Evolutionary conservation across 2,113 vertebrate species (phyloP).

Genomic region (Cynocephalus volans): DNA sequence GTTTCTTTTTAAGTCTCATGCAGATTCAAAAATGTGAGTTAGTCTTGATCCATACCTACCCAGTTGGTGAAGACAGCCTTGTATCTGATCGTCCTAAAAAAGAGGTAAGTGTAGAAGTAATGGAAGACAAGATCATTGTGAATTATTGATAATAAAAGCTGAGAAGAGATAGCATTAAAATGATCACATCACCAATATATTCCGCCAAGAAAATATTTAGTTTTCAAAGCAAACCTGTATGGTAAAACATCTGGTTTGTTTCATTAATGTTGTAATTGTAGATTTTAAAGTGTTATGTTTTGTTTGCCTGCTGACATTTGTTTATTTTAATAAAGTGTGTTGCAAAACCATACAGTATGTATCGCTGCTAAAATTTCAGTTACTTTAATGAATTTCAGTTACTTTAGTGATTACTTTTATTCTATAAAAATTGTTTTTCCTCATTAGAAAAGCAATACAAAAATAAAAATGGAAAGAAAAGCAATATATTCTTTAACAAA

Average conservation of each 20-base stretch:
- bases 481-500: conserved; percentile 5
- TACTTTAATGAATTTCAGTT: conserved; percentile 22
- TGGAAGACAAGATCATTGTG: background rate
- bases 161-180: background rate
- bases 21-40: conserved; percentile 99
- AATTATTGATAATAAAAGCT: background rate
- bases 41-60: conserved; percentile 97
- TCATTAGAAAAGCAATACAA: conserved; percentile 46
- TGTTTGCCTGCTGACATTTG: background rate
- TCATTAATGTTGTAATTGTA: conserved; percentile 1
- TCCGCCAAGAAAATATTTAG: conserved; percentile 31
- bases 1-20: conserved; percentile 93
- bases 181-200: conserved; percentile 2
- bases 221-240: conserved; percentile 33
- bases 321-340: conserved; percentile 44
- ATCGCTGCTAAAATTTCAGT: conserved; percentile 31
- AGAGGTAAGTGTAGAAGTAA: conserved; percentile 90
- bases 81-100: conserved; percentile 98
- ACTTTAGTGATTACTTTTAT: conserved; percentile 50
- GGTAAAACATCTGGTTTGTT: background rate
- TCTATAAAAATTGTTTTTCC: background rate
- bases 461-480: background rate
- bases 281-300: background rate
- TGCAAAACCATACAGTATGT: conserved; percentile 9
- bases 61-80: conserved; percentile 97